Evolutionary conservation across 2,888 invertebrate species (phyloP).

Genomic region (Aleiodes leptofemur): DNA sequence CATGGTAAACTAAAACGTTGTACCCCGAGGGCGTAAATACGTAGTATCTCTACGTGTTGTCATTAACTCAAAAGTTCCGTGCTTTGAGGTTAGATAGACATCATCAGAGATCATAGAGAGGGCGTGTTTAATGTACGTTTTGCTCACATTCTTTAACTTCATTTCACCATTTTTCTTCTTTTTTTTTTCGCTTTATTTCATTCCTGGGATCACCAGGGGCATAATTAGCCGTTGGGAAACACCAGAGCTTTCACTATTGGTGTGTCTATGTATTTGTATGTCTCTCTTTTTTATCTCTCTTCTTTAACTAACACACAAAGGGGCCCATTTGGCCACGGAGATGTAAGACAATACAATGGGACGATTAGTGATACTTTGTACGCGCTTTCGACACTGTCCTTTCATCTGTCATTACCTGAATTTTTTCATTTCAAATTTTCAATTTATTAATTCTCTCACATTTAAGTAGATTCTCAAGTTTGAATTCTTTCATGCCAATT

Average conservation of each 20-base stretch:
- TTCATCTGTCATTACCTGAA: constrained; percentile 29
- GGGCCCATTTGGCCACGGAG: constrained; percentile 7
- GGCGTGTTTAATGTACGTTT: constrained; percentile 7
- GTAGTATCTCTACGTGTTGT: constrained; percentile 3
- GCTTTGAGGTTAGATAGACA: constrained; percentile 21
- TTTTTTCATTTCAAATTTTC: constrained; percentile 1
- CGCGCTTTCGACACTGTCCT: constrained; percentile 63
- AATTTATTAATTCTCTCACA: constrained; percentile 6
- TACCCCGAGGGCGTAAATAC: constrained; percentile 9
- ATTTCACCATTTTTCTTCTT: background rate
- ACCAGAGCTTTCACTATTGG: constrained; percentile 51
- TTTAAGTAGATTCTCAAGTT: constrained; percentile 8
- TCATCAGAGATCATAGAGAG: constrained; percentile 1
- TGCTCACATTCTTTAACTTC: constrained; percentile 3
- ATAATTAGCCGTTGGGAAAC: constrained; percentile 56
- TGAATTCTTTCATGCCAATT: background rate
- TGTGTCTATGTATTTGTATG: background rate
- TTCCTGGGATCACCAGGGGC: constrained; percentile 35
- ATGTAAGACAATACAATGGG: constrained; percentile 63
- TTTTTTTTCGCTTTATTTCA: background rate
- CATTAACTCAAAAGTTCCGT: constrained; percentile 1
- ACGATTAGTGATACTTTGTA: constrained; percentile 68
- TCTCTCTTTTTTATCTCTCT: background rate
- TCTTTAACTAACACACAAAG: constrained; percentile 34
- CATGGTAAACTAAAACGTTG: constrained; percentile 15